Percentiles rank a stretch among this genome's conserved stretches.
Evolutionary conservation across 1,140 invertebrate genomes (phyloP).

Genomic region (Physella acuta): DNA sequence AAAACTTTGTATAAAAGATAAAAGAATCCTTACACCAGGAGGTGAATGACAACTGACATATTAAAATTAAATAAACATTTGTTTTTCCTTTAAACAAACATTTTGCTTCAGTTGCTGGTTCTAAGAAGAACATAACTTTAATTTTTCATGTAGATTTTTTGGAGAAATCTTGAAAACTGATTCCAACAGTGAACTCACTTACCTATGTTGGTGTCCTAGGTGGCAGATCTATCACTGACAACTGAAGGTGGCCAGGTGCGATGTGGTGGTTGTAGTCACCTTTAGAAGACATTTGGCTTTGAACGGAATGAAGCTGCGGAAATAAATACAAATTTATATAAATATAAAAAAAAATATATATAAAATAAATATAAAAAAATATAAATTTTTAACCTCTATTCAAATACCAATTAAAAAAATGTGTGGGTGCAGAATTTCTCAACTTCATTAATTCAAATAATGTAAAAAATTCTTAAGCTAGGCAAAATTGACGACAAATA

Average conservation of each 20-base stretch:
- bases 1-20: no score
- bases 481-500: no score
- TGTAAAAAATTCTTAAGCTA: neutral
- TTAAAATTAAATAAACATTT: no score
- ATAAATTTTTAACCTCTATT: neutral
- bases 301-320: slow-evolving; percentile 37
- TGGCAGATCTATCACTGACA: slow-evolving; percentile 44
- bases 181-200: neutral
- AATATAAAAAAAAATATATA: no score
- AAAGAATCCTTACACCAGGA: no score
- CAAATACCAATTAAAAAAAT: neutral
- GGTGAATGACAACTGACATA: no score
- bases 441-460: neutral
- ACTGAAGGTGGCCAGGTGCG: slow-evolving; percentile 36
- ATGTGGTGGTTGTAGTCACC: slow-evolving; percentile 36
- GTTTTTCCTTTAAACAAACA: no score
- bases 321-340: neutral
- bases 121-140: no score
- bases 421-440: neutral
- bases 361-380: neutral
- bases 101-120: no score
- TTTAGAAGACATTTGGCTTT: slow-evolving; percentile 45
- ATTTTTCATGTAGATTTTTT: no score
- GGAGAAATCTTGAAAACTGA: slow-evolving; percentile 3
- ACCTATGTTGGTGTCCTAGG: slow-evolving; percentile 31